A percentile compares a stretch with the other conserved stretches of the same genome.
phyloP scores from a whole-genome alignment of 2,888 invertebrate genomes.

The Macaria notata region DNA sequence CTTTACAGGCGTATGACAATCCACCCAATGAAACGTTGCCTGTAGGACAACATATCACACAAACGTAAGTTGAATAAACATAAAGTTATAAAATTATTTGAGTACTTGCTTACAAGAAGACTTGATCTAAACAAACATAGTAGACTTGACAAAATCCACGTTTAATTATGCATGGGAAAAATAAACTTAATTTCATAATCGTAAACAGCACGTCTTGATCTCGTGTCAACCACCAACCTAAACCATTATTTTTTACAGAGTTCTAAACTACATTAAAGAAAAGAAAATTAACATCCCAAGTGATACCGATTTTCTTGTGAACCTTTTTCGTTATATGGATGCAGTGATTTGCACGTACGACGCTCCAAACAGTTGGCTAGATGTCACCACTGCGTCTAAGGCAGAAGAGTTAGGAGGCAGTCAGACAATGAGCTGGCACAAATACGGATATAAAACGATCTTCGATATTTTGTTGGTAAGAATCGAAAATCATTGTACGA shows the following conservation, averaged over 20 bases:
- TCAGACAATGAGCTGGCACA: conserved; percentile 56
- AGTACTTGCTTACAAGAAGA: too few relatives aligned
- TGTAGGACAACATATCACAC: too few relatives aligned
- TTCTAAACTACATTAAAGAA: conserved; percentile 42
- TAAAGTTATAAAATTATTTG: too few relatives aligned
- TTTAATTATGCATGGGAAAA: too few relatives aligned
- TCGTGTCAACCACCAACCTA: too few relatives aligned
- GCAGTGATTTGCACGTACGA: conserved; percentile 50
- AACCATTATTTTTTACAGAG: conserved; percentile 35
- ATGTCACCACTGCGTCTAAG: conserved; percentile 43
- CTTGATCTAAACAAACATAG: too few relatives aligned
- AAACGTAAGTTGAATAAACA: too few relatives aligned
- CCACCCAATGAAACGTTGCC: conserved; percentile 44
- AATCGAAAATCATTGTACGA: background rate
- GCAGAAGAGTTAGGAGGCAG: conserved; percentile 47
- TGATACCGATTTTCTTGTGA: conserved; percentile 46
- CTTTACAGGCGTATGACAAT: conserved; percentile 36
- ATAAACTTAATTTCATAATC: too few relatives aligned
- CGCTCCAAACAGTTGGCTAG: conserved; percentile 55
- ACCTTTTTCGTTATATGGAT: conserved; percentile 48
- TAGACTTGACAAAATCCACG: too few relatives aligned
- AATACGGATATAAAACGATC: conserved; percentile 52
- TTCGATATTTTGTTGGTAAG: conserved; percentile 52
- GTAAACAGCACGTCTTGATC: too few relatives aligned
- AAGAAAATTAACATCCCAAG: conserved; percentile 40